A percentile compares a stretch with the other conserved stretches of the same genome.
Conservation (phyloP, 2,888 invertebrate species). For the Anthrax anthrax region DNA sequence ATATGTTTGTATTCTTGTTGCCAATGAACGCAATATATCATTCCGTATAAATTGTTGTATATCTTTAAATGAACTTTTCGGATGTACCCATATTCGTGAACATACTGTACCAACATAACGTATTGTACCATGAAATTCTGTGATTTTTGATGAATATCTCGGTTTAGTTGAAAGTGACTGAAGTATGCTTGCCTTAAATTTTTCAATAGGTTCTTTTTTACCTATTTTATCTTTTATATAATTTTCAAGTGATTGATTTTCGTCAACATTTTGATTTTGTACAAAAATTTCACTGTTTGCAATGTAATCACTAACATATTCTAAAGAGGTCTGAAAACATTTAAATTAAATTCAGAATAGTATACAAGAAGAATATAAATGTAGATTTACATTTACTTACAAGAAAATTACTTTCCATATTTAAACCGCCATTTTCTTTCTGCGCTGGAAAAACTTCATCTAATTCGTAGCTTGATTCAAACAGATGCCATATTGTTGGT, state of each 20-base stretch:
- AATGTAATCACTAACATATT: slow-evolving; percentile 36
- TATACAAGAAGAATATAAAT: slow-evolving; percentile 11
- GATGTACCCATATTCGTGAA: slow-evolving; percentile 59
- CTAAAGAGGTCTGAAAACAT: slow-evolving; percentile 33
- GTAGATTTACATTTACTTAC: slow-evolving; percentile 13
- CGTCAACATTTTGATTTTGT: slow-evolving; percentile 53
- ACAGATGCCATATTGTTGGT: slow-evolving; percentile 55
- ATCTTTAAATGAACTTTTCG: slow-evolving; percentile 57
- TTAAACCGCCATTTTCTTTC: slow-evolving; percentile 35
- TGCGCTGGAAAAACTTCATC: slow-evolving; percentile 60
- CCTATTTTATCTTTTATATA: slow-evolving; percentile 45
- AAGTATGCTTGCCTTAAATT: slow-evolving; percentile 35
- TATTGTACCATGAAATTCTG: slow-evolving; percentile 14
- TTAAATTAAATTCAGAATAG: too few species aligned
- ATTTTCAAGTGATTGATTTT: slow-evolving; percentile 47
- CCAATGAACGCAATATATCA: slow-evolving; percentile 72
- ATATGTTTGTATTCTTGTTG: slow-evolving; percentile 77
- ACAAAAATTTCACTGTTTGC: slow-evolving; percentile 54
- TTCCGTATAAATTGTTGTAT: slow-evolving; percentile 60
- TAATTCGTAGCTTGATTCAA: slow-evolving; percentile 62
- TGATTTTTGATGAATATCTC: slow-evolving; percentile 2
- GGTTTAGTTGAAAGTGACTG: neutral
- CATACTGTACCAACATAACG: slow-evolving; percentile 27
- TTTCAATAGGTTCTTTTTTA: slow-evolving; percentile 12
- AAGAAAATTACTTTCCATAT: slow-evolving; percentile 29